Evolutionary conservation across 2,113 vertebrate genomes (phyloP).

Genomic region (Caranx ignobilis): DNA sequence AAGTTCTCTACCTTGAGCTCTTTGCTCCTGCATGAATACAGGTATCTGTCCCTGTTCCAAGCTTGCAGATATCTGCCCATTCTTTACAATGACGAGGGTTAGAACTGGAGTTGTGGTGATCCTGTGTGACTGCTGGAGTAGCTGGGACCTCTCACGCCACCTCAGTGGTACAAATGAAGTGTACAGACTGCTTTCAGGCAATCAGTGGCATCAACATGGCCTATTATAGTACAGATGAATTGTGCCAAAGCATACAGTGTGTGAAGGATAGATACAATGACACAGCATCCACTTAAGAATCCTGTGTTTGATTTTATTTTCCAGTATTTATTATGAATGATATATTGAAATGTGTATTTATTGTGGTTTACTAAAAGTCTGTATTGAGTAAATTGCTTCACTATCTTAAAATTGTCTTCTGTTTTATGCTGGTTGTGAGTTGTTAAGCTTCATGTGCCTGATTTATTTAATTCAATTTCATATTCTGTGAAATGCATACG

Average conservation of each 20-base stretch:
- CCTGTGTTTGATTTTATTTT: constrained; percentile 88
- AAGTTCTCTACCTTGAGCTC: constrained; percentile 46
- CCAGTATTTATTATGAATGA: constrained; percentile 96
- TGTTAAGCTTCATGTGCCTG: constrained; percentile 91
- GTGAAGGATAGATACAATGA: constrained; percentile 80
- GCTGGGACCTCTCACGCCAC: constrained; percentile 23
- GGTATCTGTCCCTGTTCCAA: constrained; percentile 48
- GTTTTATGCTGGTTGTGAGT: constrained; percentile 88
- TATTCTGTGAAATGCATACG: constrained; percentile 77
- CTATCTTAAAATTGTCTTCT: constrained; percentile 80
- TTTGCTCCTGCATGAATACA: constrained; percentile 61
- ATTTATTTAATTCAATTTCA: constrained; percentile 84
- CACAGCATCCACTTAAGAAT: constrained; percentile 84
- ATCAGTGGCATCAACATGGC: constrained; percentile 53
- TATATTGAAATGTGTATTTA: constrained; percentile 96
- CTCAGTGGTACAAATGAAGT: constrained; percentile 21
- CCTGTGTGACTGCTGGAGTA: constrained; percentile 7
- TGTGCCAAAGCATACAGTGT: constrained; percentile 88
- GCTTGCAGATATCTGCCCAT: constrained; percentile 52
- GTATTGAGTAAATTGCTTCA: constrained; percentile 91
- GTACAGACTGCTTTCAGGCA: constrained; percentile 65
- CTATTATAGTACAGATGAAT: constrained; percentile 50
- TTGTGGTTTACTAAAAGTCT: constrained; percentile 97
- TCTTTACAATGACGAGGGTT: constrained; percentile 43
- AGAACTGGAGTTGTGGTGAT: constrained; percentile 6